Conservation (phyloP, 2,797 vertebrate species). For the Toxotes lorentzi region DNA sequence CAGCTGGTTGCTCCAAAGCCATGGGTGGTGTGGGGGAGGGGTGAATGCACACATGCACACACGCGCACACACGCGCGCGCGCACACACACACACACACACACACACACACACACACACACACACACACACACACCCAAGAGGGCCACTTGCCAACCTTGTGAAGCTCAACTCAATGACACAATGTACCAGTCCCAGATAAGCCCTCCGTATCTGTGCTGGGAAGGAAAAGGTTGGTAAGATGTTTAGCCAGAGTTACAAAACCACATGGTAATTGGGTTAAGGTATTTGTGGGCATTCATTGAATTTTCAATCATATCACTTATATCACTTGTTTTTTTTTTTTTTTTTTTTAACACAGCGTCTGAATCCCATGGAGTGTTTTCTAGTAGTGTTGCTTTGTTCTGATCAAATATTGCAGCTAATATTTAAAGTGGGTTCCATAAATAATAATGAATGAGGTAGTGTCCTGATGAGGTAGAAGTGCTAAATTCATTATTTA, state of each 20-base stretch:
- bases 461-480: background rate
- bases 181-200: constrained; percentile 73
- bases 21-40: constrained; percentile 68
- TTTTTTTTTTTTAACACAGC: background rate
- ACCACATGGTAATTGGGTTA: constrained; percentile 31
- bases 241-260: constrained; percentile 8
- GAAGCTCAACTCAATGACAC: constrained; percentile 77
- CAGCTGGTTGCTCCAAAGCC: constrained; percentile 67
- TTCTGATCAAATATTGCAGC: background rate
- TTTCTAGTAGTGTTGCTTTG: background rate
- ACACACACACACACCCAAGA: constrained; percentile 43
- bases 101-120: constrained; percentile 23
- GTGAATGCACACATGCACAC: constrained; percentile 29
- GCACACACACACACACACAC: constrained; percentile 29
- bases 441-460: background rate
- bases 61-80: constrained; percentile 33
- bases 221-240: constrained; percentile 37
- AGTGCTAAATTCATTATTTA: background rate
- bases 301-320: background rate
- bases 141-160: constrained; percentile 77
- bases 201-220: constrained; percentile 48
- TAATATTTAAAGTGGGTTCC: background rate
- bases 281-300: background rate
- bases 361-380: background rate
- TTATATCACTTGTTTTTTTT: background rate